Evolutionary conservation across 1,140 invertebrate species (phyloP).

Genomic region (Musca domestica): DNA sequence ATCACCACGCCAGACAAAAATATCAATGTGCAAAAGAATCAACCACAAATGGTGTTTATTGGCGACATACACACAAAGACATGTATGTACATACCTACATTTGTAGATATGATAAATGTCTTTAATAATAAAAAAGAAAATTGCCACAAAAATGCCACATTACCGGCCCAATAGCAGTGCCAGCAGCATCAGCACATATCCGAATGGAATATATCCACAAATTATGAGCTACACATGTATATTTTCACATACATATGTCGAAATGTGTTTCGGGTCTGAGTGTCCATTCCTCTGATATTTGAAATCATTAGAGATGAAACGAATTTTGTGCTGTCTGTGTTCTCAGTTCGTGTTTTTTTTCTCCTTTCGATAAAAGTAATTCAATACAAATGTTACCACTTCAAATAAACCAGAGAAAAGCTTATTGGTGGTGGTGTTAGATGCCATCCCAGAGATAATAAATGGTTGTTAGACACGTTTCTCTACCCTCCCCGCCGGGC

Average conservation of each 20-base stretch:
- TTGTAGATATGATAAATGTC: conserved; percentile 1
- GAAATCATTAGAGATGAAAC: too few relatives aligned
- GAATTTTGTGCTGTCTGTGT: too few relatives aligned
- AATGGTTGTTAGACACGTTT: too few relatives aligned
- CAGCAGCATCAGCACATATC: conserved; percentile 3
- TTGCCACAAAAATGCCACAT: background rate
- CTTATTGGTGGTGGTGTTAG: too few relatives aligned
- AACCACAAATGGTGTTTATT: conserved; percentile 17
- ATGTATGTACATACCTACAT: too few relatives aligned
- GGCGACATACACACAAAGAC: background rate
- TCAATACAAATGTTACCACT: conserved; percentile 14
- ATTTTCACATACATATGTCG: background rate
- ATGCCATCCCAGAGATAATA: too few relatives aligned
- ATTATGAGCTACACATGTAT: background rate
- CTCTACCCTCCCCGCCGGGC: too few relatives aligned
- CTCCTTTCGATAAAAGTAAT: background rate
- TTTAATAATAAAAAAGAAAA: conserved; percentile 19
- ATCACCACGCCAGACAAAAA: too few relatives aligned
- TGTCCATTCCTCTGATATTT: too few relatives aligned
- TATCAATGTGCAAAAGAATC: background rate
- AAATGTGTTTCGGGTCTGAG: too few relatives aligned
- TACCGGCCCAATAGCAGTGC: background rate
- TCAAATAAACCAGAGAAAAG: background rate
- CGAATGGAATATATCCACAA: background rate
- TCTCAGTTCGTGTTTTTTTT: too few relatives aligned